Conservation (phyloP, 2,797 vertebrate genomes). For the Steatocranus sp. region DNA sequence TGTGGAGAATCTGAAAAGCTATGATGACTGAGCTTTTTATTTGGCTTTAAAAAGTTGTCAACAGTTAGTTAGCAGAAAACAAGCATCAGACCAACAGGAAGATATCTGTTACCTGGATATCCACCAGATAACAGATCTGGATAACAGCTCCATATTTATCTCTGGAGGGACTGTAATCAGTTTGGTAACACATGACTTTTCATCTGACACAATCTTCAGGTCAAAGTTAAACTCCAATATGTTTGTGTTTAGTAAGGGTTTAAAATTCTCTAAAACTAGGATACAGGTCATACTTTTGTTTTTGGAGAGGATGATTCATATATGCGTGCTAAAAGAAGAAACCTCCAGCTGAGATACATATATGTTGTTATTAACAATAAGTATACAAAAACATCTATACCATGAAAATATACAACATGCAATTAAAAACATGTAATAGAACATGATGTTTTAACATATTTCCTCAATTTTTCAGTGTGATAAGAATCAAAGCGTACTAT, state of each 20-base stretch:
- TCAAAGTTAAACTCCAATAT: not conserved
- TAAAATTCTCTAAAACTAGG: not conserved
- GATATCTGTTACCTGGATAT: not conserved
- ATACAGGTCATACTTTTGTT: not conserved
- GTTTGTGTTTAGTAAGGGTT: not conserved
- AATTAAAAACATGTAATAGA: not conserved
- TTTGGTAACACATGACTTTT: not conserved
- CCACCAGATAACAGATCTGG: not conserved
- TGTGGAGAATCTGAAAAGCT: not conserved
- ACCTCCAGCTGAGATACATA: not conserved
- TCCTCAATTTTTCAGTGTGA: not conserved
- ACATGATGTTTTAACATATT: not conserved
- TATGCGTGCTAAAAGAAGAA: not conserved
- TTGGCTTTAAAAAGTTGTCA: not conserved
- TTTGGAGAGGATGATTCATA: not conserved
- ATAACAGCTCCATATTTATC: not conserved
- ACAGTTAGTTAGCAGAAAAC: not conserved
- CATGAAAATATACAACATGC: not conserved
- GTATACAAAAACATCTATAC: not conserved
- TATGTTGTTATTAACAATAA: not conserved
- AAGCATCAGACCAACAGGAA: fast-evolving
- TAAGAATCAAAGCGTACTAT: fast-evolving
- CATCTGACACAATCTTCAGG: not conserved
- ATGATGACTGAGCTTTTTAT: not conserved
- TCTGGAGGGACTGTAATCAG: not conserved